Base-by-base conservation (phyloP, 2,113 vertebrate species). In the Anas platyrhynchos region DNA sequence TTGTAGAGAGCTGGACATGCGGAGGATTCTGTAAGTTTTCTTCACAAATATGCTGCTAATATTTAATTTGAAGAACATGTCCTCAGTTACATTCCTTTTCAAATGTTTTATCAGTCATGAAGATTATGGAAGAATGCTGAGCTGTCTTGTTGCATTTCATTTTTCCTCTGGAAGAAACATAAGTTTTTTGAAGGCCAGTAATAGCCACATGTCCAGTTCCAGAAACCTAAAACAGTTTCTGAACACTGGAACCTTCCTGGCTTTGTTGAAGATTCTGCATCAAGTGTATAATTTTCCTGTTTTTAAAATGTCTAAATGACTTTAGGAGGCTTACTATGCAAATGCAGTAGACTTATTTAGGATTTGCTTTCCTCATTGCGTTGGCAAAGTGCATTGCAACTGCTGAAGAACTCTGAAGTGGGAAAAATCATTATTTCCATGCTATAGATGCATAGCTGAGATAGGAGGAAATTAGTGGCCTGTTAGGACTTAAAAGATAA, bases 1-100 rank as follows among this genome's bases (percentile, higher is more conserved):
- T 91, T 94, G 86, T 91, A 92, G 59, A 83, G 91, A 50, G 73
- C 84, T 80, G 83, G 83, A 93, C 44, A 91, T 90, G 84, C 46
- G 76, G 75, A 89, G 89, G 91, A 80, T 96, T 83, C 65, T 59
- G 1, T 1, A 66, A 89, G 92, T 75, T 96, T 86, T 55, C 84
- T 58, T 50, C 46, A 55, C 55, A 86, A 78, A 66, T 26, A 55
- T 3, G 2, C 36, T 14, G 3, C 46, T 92, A 58, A 79, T 92
- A 65, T 58, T 94, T 76, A 50, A 91, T 86, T 83, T 90, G 78
- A 48, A 89, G 83, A 86, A 58, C 31, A 3, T 31, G 50, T 68
- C 21, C 34, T 85, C 67, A 63, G 54, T 26, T 50, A 4, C 7
- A 38, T 67, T 84, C 22, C 10, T 66, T 80, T 75, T 36, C 67